A percentile compares a stretch with the other conserved stretches of the same genome.
phyloP scores from a whole-genome alignment of 2,113 vertebrate species.

The Mastomys natalensis region DNA sequence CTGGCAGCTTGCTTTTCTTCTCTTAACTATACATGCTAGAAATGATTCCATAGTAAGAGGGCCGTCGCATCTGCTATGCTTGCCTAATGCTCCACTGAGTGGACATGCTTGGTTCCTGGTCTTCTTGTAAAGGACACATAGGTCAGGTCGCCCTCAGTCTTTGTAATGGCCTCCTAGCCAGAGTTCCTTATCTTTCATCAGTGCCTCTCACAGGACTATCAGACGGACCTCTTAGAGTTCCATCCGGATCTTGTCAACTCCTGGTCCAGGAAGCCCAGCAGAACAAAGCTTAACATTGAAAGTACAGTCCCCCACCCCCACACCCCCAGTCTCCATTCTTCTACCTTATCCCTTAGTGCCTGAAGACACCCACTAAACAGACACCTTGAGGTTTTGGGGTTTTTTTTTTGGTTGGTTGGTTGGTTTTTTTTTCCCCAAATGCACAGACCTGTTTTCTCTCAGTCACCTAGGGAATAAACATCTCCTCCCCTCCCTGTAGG shows the following conservation, averaged over 20 bases:
- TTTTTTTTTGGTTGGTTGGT: too few species aligned
- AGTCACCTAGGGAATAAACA: neutral
- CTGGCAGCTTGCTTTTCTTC: conserved; percentile 24
- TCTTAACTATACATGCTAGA: neutral
- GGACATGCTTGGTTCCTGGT: neutral
- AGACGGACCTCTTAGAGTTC: conserved; percentile 4
- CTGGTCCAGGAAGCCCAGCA: neutral
- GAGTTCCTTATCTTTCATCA: conserved; percentile 1
- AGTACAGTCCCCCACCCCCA: neutral
- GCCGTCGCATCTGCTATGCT: neutral
- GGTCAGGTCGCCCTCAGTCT: neutral
- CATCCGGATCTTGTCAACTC: conserved; percentile 6
- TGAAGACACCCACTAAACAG: neutral
- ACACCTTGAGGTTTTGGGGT: neutral
- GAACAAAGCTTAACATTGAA: neutral
- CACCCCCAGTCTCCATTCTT: neutral
- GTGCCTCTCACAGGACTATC: neutral
- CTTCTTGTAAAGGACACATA: neutral
- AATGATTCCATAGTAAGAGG: neutral
- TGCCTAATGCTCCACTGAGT: neutral
- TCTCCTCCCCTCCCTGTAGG: neutral
- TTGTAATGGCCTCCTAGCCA: neutral
- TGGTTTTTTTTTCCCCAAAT: neutral
- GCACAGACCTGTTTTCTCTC: neutral
- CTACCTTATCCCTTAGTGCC: neutral